Base-by-base conservation (phyloP, 2,888 invertebrate genomes). In the Dione vanillae region DNA sequence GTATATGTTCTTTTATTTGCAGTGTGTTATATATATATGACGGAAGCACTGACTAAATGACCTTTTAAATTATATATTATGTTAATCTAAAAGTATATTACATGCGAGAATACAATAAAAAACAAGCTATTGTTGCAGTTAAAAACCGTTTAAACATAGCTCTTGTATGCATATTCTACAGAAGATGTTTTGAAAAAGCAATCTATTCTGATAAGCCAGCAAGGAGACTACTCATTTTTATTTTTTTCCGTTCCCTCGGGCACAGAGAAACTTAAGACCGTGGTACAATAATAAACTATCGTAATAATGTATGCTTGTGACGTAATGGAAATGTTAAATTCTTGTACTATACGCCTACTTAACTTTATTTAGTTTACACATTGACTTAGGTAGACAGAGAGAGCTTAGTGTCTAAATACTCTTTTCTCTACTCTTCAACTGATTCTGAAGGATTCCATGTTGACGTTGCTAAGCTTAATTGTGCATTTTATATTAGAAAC, bases 161-260 rank as follows among this genome's bases (percentile, higher is more conserved):
- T 10, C 51, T 85, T 84, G 79, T 85, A 81, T 80, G 78, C 77
- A 80, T 77, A 81, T 84, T 81, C 88, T 85, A 85, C 85, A 75
- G 83, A 88, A 85, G 86, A 87, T 85, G 86, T 89, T 90, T 89
- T 79, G 85, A 89, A 90, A 84, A 91, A 90, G 90, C 90, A 90
- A 91, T 91, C 90, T 91, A 91, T 90, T 89, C 86, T 86, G 90
- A 90, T 92, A 92, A 92, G 90, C 91, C 90, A 89, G 90, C 90
- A 88, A 89, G 87, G 82, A 88, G 87, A 85, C 85, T 89, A 88
- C 88, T 91, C 89, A 89, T 91, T 92, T 92, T 92, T 91, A 92
- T 92, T 91, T 90, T 52, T 89, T 90, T 90, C 85, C 87, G 85
- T 89, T 91, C 91, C 91, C 88, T 79, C 80, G 88, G 92, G 91